A percentile compares a stretch with the other conserved stretches of the same genome.
Evolutionary conservation across 2,888 invertebrate species (phyloP).

Genomic region (Ochropacha duplaris): DNA sequence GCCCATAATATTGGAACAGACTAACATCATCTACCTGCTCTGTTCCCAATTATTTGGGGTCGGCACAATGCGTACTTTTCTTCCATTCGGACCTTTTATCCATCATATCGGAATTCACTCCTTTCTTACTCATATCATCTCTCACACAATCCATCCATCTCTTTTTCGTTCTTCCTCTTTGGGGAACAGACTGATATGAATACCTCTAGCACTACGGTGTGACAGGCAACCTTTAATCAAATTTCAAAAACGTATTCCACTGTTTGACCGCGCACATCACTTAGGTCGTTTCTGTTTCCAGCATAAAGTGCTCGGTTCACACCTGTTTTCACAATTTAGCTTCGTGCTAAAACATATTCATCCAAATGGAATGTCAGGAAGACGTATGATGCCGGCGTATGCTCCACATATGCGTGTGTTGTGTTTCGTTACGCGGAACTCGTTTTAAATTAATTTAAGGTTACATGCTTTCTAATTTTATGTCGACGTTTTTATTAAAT

Average conservation of each 20-base stretch:
- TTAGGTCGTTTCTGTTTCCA: constrained; percentile 18
- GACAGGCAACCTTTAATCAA: constrained; percentile 13
- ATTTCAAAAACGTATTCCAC: constrained; percentile 25
- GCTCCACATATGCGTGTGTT: constrained; percentile 6
- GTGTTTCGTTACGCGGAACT: not conserved
- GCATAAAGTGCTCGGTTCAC: not conserved
- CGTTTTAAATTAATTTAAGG: constrained; percentile 3
- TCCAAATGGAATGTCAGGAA: constrained; percentile 30
- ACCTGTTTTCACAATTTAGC: constrained; percentile 27
- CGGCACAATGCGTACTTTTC: too few relatives aligned
- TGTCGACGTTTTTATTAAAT: too few relatives aligned
- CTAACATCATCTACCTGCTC: too few relatives aligned
- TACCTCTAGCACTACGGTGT: constrained; percentile 24
- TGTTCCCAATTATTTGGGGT: too few relatives aligned
- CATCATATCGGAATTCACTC: too few relatives aligned
- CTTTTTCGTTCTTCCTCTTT: too few relatives aligned
- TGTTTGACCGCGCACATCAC: constrained; percentile 23
- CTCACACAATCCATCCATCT: too few relatives aligned
- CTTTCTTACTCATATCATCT: too few relatives aligned
- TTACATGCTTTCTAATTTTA: not conserved
- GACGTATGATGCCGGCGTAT: constrained; percentile 34
- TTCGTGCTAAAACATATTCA: constrained; percentile 14
- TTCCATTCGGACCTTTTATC: too few relatives aligned
- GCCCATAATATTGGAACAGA: too few relatives aligned
- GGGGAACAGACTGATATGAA: too few relatives aligned